Conservation (phyloP, 2,888 invertebrate species). For the Synanthedon andrenaeformis region DNA sequence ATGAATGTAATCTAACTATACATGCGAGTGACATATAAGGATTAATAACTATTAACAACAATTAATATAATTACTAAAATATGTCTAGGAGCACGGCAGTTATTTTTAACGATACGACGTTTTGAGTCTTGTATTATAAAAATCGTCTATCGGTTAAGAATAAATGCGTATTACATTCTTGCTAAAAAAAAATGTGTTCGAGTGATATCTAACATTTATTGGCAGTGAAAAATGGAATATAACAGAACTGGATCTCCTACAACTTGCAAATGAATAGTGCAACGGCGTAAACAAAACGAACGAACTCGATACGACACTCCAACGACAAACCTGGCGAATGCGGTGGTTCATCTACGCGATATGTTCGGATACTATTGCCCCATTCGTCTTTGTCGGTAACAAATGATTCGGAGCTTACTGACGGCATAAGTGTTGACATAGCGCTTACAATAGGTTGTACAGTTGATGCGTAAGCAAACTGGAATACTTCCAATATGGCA, state of each 20-base stretch:
- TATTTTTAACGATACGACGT: no score
- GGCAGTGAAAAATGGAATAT: background rate
- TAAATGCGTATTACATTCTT: no score
- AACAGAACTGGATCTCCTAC: background rate
- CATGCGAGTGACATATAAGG: no score
- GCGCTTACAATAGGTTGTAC: conserved; percentile 57
- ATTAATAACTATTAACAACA: no score
- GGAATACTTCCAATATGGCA: conserved; percentile 65
- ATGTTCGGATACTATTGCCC: conserved; percentile 61
- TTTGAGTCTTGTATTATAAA: no score
- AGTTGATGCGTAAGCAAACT: conserved; percentile 62
- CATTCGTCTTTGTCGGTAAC: conserved; percentile 56
- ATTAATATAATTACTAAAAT: no score
- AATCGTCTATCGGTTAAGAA: no score
- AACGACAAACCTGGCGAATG: conserved; percentile 67
- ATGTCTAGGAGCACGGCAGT: no score
- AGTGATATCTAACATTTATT: no score
- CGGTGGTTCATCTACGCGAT: conserved; percentile 67
- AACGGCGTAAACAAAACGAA: conserved; percentile 43
- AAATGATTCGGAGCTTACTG: conserved; percentile 39
- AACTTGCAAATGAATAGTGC: conserved; percentile 25
- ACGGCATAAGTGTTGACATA: conserved; percentile 43
- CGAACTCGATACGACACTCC: conserved; percentile 48
- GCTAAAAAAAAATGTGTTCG: no score
- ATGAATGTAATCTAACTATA: background rate